phyloP scores from a whole-genome alignment of 2,113 vertebrate genomes.

The Raja brachyura region DNA sequence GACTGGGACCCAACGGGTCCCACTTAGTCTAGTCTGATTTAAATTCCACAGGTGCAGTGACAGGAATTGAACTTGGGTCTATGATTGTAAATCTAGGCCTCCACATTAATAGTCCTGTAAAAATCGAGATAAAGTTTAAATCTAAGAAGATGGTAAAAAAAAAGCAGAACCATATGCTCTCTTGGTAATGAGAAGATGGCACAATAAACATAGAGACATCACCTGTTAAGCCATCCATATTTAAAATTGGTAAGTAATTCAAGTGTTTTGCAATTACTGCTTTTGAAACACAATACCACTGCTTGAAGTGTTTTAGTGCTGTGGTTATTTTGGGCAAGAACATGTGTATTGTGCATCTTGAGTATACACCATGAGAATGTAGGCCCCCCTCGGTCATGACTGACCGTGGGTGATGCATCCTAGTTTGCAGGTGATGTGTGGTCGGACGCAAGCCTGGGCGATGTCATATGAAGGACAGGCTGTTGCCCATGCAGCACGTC shows the following conservation, averaged over 20 bases:
- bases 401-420: no score
- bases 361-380: background rate
- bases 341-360: no score
- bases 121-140: background rate
- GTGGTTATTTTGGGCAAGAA: background rate
- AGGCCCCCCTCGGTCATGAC: no score
- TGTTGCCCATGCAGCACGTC: no score
- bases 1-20: no score
- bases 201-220: background rate
- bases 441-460: no score
- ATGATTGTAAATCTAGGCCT: no score
- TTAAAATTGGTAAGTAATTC: background rate
- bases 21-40: no score
- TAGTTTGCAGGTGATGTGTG: no score
- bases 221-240: background rate
- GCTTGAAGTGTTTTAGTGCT: background rate
- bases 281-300: background rate
- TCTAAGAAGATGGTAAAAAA: background rate
- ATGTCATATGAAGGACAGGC: no score
- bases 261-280: background rate
- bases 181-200: background rate
- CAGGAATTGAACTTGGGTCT: no score
- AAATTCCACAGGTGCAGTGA: no score
- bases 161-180: background rate
- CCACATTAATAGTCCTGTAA: background rate